phyloP scores from a whole-genome alignment of 2,888 invertebrate species.

The Orthosia cruda region DNA sequence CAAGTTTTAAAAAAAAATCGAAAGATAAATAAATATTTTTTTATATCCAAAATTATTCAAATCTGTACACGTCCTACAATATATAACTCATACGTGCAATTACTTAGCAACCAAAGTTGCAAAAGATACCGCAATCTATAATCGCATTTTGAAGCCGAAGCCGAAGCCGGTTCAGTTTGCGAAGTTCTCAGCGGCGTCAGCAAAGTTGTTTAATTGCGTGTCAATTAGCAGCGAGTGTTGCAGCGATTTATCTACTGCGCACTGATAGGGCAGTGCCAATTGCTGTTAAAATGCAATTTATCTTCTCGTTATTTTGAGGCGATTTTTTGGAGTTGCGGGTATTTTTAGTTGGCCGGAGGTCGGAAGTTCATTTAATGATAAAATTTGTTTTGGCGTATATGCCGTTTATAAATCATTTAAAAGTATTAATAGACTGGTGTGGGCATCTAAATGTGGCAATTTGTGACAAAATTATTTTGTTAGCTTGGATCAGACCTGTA shows the following conservation, averaged over 20 bases:
- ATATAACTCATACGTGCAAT: constrained; percentile 26
- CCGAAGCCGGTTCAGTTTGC: constrained; percentile 18
- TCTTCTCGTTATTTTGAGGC: constrained; percentile 33
- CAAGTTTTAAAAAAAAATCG: neutral
- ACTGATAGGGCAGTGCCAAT: constrained; percentile 58
- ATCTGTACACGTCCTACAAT: neutral
- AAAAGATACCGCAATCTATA: constrained; percentile 47
- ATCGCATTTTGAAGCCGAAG: constrained; percentile 38
- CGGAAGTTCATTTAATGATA: neutral
- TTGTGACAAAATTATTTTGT: too few relatives aligned
- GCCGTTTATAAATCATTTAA: neutral
- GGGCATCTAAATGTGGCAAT: too few relatives aligned
- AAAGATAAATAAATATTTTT: neutral
- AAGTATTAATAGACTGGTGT: neutral
- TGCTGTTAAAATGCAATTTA: constrained; percentile 54
- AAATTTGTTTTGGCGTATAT: neutral
- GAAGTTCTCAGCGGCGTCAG: constrained; percentile 44
- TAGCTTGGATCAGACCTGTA: too few relatives aligned
- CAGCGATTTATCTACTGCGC: constrained; percentile 56
- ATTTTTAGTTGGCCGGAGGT: neutral
- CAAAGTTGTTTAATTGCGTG: constrained; percentile 62
- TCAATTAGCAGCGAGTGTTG: constrained; percentile 58
- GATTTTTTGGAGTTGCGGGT: constrained; percentile 9
- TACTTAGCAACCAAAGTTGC: constrained; percentile 24
- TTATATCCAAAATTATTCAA: neutral